phyloP scores from a whole-genome alignment of 2,797 vertebrate species.

The Emydoidea blandingii region DNA sequence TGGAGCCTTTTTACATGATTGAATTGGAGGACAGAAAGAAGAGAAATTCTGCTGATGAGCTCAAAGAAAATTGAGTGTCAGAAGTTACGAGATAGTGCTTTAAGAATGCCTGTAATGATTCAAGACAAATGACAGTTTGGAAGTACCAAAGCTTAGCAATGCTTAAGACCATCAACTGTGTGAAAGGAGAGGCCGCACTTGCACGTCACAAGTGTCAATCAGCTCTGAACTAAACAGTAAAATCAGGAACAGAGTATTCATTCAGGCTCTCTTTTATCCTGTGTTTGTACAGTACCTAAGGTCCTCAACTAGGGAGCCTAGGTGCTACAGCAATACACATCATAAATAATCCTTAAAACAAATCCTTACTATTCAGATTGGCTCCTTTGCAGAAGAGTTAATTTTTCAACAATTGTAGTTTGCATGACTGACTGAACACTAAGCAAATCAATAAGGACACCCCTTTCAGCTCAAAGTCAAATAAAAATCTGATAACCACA shows the following conservation, averaged over 20 bases:
- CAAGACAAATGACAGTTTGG: background rate
- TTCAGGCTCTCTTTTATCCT: background rate
- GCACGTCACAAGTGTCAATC: background rate
- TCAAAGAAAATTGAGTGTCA: background rate
- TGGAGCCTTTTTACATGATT: slow-evolving; percentile 23
- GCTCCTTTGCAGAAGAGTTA: background rate
- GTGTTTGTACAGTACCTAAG: background rate
- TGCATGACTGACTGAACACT: background rate
- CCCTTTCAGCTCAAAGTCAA: slow-evolving; percentile 17
- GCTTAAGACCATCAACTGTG: background rate
- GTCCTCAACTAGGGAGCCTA: background rate
- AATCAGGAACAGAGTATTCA: background rate
- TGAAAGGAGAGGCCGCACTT: background rate
- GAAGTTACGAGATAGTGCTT: slow-evolving; percentile 11
- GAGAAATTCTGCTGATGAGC: background rate
- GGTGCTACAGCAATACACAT: background rate
- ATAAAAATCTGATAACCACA: background rate
- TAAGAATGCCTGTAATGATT: background rate
- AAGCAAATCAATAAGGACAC: background rate
- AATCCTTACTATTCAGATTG: background rate
- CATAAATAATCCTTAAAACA: background rate
- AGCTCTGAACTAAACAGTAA: slow-evolving; percentile 9
- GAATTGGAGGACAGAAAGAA: background rate
- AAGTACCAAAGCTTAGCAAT: background rate
- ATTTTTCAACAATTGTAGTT: background rate